Evolutionary conservation across 2,113 vertebrate genomes (phyloP), one percentile per base, ranked within the genome.

Genomic region (Melanotaenia duboulayi): DNA sequence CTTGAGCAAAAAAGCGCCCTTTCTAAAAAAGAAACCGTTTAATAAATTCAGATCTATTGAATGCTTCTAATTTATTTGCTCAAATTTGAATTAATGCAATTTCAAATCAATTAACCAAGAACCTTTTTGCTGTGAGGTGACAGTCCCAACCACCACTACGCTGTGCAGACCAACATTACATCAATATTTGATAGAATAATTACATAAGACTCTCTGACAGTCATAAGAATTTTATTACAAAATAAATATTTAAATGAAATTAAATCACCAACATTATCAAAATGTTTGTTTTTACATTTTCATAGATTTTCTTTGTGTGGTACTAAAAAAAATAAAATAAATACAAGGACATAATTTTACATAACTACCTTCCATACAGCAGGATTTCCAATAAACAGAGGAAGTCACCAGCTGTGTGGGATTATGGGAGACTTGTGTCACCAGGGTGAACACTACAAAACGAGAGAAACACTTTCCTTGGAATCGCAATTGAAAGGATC

Each of bases 171-270:
- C 6, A 3, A 28, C 6, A 28, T 28, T 22, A 35, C 20, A 23
- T 52, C 19, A 42, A 7, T 57, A 65, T 50, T 48, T 48, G n/a
- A 51, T 40, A 1, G 62, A 81, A 73, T 32, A 63, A 65, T 48
- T 50, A 54, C 69, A 57, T 2, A 22, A 83, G 42, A 58, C n/a
- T 65, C 69, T 16, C 5, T 59, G 54, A 60, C 64, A 73, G 64
- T 42, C 54, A 62, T 72, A 78, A 59, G 11, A 76, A 17, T 84
- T 88, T 88, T 87, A 85, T 85, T 73, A 81, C 50, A 83, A 87
- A 88, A 89, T 90, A 87, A 90, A 89, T 85, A 89, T 85, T 78
- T 51, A 59, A 74, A 85, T 57, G 73, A 87, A 82, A 82, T 64
- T 70, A 61, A 81, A 87, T 80, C 62, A 72, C 52, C 62, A 78